A percentile compares a stretch with the other conserved stretches of the same genome.
phyloP scores from a whole-genome alignment of 2,888 invertebrate species.

The Danaus chrysippus region DNA sequence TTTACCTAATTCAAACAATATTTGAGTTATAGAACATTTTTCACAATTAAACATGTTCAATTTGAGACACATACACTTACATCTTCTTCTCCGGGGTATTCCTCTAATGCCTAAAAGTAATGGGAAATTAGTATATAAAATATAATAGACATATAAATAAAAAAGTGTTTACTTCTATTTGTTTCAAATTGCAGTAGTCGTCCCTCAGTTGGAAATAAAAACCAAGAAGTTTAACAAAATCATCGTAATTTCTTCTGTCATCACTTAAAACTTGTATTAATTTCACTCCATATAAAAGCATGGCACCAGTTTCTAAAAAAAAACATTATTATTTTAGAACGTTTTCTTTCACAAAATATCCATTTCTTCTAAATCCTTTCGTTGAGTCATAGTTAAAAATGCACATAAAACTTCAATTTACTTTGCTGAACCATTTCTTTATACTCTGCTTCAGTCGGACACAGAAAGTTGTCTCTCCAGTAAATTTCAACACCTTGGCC shows the following conservation, averaged over 20 bases:
- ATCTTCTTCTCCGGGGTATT: conserved; percentile 13
- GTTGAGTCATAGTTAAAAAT: too few species aligned
- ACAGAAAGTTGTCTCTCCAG: conserved; percentile 92
- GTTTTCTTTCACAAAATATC: too few species aligned
- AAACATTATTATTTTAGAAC: neutral
- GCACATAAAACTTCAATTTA: conserved; percentile 43
- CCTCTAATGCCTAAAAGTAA: conserved; percentile 18
- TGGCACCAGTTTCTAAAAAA: conserved; percentile 27
- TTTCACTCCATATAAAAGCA: conserved; percentile 20
- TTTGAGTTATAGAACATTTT: neutral
- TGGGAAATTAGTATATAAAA: neutral
- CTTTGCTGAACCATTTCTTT: conserved; percentile 90
- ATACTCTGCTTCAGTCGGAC: conserved; percentile 92
- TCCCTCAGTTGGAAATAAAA: conserved; percentile 94
- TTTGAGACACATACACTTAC: conserved; percentile 3
- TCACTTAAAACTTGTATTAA: conserved; percentile 42
- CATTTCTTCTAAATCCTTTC: too few species aligned
- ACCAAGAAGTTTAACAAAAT: conserved; percentile 87
- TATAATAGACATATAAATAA: neutral
- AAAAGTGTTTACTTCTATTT: conserved; percentile 82
- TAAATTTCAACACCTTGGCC: conserved; percentile 97
- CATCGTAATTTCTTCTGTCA: conserved; percentile 85
- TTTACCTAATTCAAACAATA: conserved; percentile 6
- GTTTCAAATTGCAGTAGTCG: conserved; percentile 90
- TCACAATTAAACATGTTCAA: neutral